These are phyloP conservation scores for Cuniculus paca DNA, from an alignment of 2,797 vertebrate species.

Conservation along the genomic window DNA sequence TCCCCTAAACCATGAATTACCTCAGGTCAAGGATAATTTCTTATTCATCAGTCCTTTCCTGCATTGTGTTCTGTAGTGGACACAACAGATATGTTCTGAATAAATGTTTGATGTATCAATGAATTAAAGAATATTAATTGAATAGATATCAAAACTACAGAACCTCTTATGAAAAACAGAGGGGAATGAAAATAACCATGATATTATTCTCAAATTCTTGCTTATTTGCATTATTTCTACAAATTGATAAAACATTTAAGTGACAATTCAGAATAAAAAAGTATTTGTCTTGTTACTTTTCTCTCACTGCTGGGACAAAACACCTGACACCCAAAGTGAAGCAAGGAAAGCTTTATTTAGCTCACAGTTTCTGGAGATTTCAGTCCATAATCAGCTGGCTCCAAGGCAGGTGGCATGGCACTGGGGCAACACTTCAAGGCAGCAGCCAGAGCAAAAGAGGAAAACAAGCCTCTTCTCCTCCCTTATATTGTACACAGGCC, in stretches of 20 bases:
- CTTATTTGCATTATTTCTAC: background rate
- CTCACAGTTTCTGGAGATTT: too few species aligned
- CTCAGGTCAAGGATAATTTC: background rate
- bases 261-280: background rate
- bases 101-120: background rate
- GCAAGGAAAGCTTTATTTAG: too few species aligned
- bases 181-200: background rate
- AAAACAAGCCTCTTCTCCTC: too few species aligned
- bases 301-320: too few species aligned
- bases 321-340: too few species aligned
- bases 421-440: too few species aligned
- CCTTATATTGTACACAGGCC: too few species aligned
- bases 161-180: background rate
- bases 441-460: too few species aligned
- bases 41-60: background rate
- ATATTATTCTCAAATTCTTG: background rate
- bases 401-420: too few species aligned
- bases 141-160: background rate
- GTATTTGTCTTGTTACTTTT: too few species aligned
- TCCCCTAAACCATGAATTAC: background rate
- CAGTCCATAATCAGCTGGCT: too few species aligned
- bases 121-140: conserved; percentile 10
- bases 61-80: background rate
- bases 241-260: background rate
- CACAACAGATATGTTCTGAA: background rate